phyloP scores from a whole-genome alignment of 2,888 invertebrate genomes.

The Nineta flava region DNA sequence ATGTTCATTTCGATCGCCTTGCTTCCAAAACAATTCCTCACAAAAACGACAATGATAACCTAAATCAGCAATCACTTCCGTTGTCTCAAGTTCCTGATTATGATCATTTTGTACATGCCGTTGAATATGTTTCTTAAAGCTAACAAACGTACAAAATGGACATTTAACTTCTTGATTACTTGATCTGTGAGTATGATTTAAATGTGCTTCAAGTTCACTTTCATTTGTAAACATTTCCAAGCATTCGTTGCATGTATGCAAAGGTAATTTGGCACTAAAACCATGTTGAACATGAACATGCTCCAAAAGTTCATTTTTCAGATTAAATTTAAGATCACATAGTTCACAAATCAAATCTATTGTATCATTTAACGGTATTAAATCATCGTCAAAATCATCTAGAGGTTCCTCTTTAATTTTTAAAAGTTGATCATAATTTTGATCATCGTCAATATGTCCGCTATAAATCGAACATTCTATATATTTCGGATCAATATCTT shows the following conservation, averaged over 20 bases:
- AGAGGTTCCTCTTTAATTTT: conserved; percentile 4
- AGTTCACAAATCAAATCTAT: not conserved
- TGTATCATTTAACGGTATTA: not conserved
- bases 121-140: conserved; percentile 3
- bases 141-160: conserved; percentile 7
- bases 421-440: not conserved
- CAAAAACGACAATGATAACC: conserved; percentile 13
- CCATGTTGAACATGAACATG: not conserved
- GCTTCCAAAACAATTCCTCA: conserved; percentile 12
- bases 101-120: conserved; percentile 7
- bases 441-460: not conserved
- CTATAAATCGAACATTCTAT: conserved; percentile 1
- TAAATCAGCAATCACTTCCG: not conserved
- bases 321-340: not conserved
- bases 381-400: conserved; percentile 1
- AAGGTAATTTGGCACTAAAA: conserved; percentile 1
- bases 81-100: not conserved
- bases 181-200: conserved; percentile 1
- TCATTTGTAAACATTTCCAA: not conserved
- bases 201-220: conserved; percentile 1
- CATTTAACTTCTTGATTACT: not conserved
- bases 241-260: conserved; percentile 2
- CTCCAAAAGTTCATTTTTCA: conserved; percentile 1
- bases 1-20: conserved; percentile 11
- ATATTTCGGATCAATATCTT: conserved; percentile 3